Conservation (phyloP, 2,113 vertebrate genomes). For the Rhinopomastus cyanomelas region DNA sequence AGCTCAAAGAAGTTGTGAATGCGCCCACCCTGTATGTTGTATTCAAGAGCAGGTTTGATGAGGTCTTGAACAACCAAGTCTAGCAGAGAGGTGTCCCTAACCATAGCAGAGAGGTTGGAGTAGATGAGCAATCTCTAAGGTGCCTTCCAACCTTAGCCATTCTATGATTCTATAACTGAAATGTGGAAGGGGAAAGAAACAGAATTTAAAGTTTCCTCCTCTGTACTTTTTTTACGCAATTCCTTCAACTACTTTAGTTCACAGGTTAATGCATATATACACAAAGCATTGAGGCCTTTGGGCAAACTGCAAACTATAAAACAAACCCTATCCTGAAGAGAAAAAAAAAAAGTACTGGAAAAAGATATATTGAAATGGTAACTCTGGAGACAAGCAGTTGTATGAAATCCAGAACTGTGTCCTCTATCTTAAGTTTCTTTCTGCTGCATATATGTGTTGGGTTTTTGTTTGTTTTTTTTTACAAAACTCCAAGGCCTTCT, state of each 20-base stretch:
- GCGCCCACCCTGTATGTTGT: too few relatives aligned
- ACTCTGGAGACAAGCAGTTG: neutral
- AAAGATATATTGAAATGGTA: neutral
- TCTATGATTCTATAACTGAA: too few relatives aligned
- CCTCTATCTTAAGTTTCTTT: neutral
- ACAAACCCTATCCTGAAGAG: neutral
- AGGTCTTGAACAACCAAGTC: too few relatives aligned
- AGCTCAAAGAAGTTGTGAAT: too few relatives aligned
- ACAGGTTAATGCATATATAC: neutral
- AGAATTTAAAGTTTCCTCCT: neutral
- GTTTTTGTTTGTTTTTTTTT: neutral
- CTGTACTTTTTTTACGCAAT: neutral
- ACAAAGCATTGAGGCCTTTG: neutral
- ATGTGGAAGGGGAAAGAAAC: neutral
- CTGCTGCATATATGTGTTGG: neutral
- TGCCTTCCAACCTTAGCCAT: too few relatives aligned
- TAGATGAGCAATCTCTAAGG: too few relatives aligned
- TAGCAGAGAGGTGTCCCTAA: too few relatives aligned
- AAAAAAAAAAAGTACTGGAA: neutral
- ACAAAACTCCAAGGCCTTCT: neutral
- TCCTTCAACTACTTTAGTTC: neutral
- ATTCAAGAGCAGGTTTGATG: too few relatives aligned
- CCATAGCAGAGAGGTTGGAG: too few relatives aligned
- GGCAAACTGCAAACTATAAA: neutral
- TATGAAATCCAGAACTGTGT: neutral